Conservation (phyloP, 1,140 invertebrate species). For the Anoplophora glabripennis region DNA sequence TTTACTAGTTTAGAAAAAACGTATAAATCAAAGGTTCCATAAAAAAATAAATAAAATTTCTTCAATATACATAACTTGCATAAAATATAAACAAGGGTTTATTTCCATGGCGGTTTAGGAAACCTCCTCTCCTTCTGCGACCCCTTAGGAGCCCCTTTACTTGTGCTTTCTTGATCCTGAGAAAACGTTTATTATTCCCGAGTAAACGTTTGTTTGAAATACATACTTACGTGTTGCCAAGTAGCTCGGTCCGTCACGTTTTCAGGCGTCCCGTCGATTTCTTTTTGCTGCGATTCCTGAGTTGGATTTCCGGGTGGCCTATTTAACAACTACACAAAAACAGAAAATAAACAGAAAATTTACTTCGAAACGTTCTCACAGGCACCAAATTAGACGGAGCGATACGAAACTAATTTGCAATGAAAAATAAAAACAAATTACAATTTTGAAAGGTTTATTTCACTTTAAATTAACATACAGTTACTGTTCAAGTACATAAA, state of each 20-base stretch:
- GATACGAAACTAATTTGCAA: background rate
- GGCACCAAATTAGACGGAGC: background rate
- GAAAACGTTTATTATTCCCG: conserved; percentile 2
- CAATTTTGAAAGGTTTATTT: conserved; percentile 1
- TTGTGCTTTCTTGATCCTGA: conserved; percentile 11
- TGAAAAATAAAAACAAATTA: background rate
- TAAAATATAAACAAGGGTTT: background rate
- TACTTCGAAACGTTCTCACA: background rate
- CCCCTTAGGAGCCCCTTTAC: conserved; percentile 1
- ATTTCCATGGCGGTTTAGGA: conserved; percentile 31
- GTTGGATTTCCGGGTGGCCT: conserved; percentile 24
- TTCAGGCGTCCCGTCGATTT: background rate
- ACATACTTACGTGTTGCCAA: conserved; percentile 7
- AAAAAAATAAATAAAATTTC: no score
- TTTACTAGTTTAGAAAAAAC: no score
- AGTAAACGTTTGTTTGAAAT: background rate
- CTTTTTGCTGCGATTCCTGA: conserved; percentile 11
- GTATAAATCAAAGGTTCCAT: no score
- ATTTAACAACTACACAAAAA: conserved; percentile 27
- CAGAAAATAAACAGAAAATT: background rate
- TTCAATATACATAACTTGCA: no score
- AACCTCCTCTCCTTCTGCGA: conserved; percentile 4
- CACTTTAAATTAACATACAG: background rate
- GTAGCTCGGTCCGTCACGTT: background rate
- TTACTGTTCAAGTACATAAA: background rate